Base-by-base conservation (phyloP, 2,113 vertebrate genomes). In the Pelodiscus sinensis region DNA sequence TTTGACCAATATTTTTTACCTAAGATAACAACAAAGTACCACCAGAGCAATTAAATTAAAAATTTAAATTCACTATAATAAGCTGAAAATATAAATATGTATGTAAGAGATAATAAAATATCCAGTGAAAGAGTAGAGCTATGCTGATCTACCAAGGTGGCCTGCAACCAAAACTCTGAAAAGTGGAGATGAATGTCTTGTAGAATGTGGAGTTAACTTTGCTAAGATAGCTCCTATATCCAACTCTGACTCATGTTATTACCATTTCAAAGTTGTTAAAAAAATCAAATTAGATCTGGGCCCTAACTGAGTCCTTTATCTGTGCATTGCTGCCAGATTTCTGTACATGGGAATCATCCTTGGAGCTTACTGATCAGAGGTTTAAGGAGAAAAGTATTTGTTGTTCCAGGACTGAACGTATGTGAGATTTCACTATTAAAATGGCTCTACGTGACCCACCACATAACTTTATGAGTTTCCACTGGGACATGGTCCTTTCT, bases 81-180 rank as follows among this genome's bases (percentile, higher is more conserved):
- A 68, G 31, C n/a, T 86, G 14, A 79, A 85, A 82, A 60, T 79
- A 4, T 24, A 3, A 54, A 71, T 2, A 0, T 91, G 50, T 54
- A 92, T 88, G 38, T 38, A 90, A 85, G 13, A 60, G 16, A 24
- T 84, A 60, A 88, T 85, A 92, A 54, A 81, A 81, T 90, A 79
- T 7, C 65, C 79, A 2, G 35, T 71, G 24, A 27, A 87, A 79
- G 89, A 93, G 3, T 6, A 54, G 85, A 86, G 14, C 55, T 83
- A 88, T 95, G 44, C 6, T 83, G 29, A 60, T 31, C 55, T 90
- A 94, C 93, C 87, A 94, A 88, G 84, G 84, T 92, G 95, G 94
- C 96, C 95, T 93, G 88, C 94, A 96, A 95, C 38, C 51, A 97
- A 96, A 97, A 95, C 88, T 94, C 93, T 94, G 95, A 93, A 96